Conservation (phyloP, 2,888 invertebrate species). For the Anthoptus insignis region DNA sequence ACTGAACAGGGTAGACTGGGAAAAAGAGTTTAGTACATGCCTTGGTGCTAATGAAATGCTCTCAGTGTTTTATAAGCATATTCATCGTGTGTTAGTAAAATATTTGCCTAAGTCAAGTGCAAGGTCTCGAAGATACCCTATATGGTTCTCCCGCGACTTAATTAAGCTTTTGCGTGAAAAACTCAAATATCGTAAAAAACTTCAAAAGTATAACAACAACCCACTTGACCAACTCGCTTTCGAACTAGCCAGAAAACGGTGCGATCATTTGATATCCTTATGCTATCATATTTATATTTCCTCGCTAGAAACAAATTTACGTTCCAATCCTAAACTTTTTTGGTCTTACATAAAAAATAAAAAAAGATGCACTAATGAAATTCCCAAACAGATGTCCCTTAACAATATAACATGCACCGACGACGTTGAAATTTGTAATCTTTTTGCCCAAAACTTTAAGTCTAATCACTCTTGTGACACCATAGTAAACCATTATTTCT, state of each 20-base stretch:
- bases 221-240: neutral
- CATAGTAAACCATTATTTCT: no score
- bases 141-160: conserved; percentile 10
- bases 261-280: neutral
- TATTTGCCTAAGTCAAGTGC: conserved; percentile 1
- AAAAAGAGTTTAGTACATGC: neutral
- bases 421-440: no score
- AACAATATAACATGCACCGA: no score
- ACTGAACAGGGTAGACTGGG: neutral
- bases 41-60: conserved; percentile 3
- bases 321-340: neutral
- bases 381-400: no score
- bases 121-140: neutral
- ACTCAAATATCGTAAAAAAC: conserved; percentile 11
- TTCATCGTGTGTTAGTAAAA: neutral
- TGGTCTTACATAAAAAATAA: no score
- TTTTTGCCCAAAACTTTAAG: no score
- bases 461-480: no score
- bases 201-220: conserved; percentile 1
- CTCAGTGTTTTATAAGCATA: neutral
- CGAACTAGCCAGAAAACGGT: neutral
- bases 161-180: neutral
- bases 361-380: no score
- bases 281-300: conserved; percentile 15
- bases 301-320: conserved; percentile 7